Evolutionary conservation across 1,140 invertebrate species (phyloP), one percentile per base, ranked within the genome.

Genomic region (Lepidotrigona ventralis): DNA sequence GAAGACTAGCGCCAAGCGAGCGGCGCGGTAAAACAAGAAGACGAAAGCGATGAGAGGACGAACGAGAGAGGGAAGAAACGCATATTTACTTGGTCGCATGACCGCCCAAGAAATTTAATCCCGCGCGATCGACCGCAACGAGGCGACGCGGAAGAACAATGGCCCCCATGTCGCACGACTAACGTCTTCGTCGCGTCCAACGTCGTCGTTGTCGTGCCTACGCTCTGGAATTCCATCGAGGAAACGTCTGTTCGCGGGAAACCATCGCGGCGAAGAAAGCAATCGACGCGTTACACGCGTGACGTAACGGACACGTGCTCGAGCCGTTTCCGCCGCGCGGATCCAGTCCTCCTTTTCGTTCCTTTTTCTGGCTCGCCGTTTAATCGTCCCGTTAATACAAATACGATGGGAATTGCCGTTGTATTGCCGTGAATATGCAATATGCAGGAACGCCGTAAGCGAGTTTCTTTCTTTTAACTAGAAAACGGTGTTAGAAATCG

Each of bases 81-180:
- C 84, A 66, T 84, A 88, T 89, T 83, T 79, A 82, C 75, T 79
- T 71, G 77, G 72, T 88, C 73, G 73, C 85, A 86, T 83, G 74
- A 84, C 85, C 79, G 75, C 53, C 73, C 77, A 71, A 85, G 87
- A 87, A 89, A 85, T 89, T 83, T 80, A 89, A 89, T 89, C 77
- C 72, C 80, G 76, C 66, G 80, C 83, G 87, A 89, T 89, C 85
- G 88, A 89, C 82, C 85, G 85, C 87, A 89, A 81, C 80, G 85
- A 83, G 77, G 73, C 85, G 85, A 89, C 81, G 85, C 87, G 87
- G 80, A 89, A 89, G 80, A 89, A 89, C 88, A 89, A 89, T 89
- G 80, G 85, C 60, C 63, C 51, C 81, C 60, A 76, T 79, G 71
- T 76, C 83, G 68, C 51, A 72, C 60, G 72, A 54, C 58, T 51